Evolutionary conservation across 1,140 invertebrate genomes (phyloP).

Genomic region (Drosophila navojoa): DNA sequence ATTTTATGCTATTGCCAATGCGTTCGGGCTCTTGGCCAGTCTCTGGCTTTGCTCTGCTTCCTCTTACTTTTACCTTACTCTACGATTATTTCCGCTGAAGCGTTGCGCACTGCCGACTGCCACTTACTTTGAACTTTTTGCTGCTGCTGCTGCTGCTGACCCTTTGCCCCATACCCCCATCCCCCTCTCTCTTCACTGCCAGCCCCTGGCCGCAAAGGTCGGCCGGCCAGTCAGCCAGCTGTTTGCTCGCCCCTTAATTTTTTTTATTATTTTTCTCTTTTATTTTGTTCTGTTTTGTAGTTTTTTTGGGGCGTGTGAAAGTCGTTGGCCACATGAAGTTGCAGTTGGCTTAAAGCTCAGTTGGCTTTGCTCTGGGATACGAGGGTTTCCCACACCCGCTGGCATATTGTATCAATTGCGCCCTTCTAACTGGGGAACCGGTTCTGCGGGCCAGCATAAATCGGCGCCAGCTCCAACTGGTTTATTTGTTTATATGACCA

Average conservation of each 20-base stretch:
- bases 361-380: slow-evolving; percentile 9
- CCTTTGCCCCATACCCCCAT: background rate
- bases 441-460: slow-evolving; percentile 67
- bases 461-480: slow-evolving; percentile 67
- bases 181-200: background rate
- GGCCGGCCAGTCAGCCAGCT: background rate
- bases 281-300: background rate
- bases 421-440: slow-evolving; percentile 46
- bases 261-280: background rate
- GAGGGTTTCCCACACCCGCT: slow-evolving; percentile 68
- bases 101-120: slow-evolving; percentile 61
- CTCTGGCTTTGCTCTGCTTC: slow-evolving; percentile 7
- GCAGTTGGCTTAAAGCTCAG: slow-evolving; percentile 11
- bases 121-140: slow-evolving; percentile 73
- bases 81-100: slow-evolving; percentile 80
- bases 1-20: slow-evolving; percentile 67
- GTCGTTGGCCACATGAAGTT: slow-evolving; percentile 45
- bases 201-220: background rate
- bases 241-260: slow-evolving; percentile 9
- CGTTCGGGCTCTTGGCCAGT: slow-evolving; percentile 16
- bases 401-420: slow-evolving; percentile 78
- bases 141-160: slow-evolving; percentile 42
- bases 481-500: slow-evolving; percentile 72
- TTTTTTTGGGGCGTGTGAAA: slow-evolving; percentile 70
- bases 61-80: slow-evolving; percentile 62